phyloP scores from a whole-genome alignment of 2,888 invertebrate species.

The Clitarchus hookeri region DNA sequence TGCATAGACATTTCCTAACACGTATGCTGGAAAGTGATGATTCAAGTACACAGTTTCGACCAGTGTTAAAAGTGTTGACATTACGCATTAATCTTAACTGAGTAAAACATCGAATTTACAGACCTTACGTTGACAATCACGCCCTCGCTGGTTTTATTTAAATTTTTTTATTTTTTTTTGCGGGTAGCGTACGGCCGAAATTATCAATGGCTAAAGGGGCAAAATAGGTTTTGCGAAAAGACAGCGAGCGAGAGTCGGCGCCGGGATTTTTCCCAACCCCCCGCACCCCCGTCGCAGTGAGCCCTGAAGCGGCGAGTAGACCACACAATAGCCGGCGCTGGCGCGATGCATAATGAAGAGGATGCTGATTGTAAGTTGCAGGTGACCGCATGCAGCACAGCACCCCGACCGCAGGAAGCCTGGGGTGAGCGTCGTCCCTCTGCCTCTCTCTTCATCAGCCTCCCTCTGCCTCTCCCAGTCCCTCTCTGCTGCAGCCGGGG shows the following conservation, averaged over 20 bases:
- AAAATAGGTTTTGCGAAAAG: neutral
- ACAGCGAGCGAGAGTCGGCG: neutral
- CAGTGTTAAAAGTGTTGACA: too few relatives aligned
- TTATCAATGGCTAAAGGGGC: neutral
- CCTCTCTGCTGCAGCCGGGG: neutral
- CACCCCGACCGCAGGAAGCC: neutral
- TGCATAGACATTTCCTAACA: too few relatives aligned
- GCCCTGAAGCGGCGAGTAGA: neutral
- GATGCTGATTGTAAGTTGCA: constrained; percentile 8
- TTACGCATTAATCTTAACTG: too few relatives aligned
- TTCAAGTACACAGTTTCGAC: too few relatives aligned
- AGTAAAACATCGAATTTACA: too few relatives aligned
- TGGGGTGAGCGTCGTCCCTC: neutral
- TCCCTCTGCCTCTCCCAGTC: neutral
- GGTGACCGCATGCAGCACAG: neutral
- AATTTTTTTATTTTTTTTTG: too few relatives aligned
- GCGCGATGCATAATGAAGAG: constrained; percentile 4
- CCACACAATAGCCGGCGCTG: neutral
- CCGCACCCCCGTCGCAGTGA: neutral
- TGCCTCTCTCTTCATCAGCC: too few relatives aligned
- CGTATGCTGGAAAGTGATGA: too few relatives aligned
- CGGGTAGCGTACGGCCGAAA: neutral
- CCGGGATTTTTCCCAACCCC: neutral
- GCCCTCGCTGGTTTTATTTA: neutral
- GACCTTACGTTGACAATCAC: neutral